Conservation (phyloP, 2,797 vertebrate genomes). For the Carapus acus region DNA sequence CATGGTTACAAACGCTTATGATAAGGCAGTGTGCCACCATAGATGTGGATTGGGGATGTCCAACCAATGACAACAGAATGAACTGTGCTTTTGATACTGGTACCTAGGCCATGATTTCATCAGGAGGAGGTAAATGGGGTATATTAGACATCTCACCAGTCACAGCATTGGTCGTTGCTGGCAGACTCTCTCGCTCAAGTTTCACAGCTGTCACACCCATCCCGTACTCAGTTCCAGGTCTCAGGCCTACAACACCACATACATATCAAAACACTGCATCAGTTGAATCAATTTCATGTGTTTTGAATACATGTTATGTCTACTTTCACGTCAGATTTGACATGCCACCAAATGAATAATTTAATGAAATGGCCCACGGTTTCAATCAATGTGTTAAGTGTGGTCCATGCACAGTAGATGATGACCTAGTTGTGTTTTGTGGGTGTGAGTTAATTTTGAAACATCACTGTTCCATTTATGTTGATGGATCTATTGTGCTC, state of each 20-base stretch:
- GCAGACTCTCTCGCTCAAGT: conserved; percentile 85
- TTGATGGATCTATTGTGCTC: conserved; percentile 58
- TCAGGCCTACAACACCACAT: conserved; percentile 73
- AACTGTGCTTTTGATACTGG: too few species aligned
- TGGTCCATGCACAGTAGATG: conserved; percentile 49
- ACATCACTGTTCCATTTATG: conserved; percentile 47
- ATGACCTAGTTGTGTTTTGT: conserved; percentile 56
- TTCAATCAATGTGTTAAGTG: conserved; percentile 52
- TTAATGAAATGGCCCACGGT: conserved; percentile 55
- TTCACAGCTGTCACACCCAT: conserved; percentile 94
- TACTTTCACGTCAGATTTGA: conserved; percentile 36
- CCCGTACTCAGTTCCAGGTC: conserved; percentile 93
- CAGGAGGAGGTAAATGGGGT: too few species aligned
- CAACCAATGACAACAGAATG: too few species aligned
- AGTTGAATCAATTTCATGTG: conserved; percentile 19
- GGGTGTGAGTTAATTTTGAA: conserved; percentile 34
- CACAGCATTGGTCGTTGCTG: conserved; percentile 89
- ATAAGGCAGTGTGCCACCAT: too few species aligned
- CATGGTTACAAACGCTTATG: too few species aligned
- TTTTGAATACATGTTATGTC: conserved; percentile 36
- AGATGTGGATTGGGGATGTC: too few species aligned
- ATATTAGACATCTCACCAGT: conserved; percentile 88
- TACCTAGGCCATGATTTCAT: too few species aligned
- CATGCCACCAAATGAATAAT: conserved; percentile 35
- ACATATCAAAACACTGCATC: too few species aligned